Percentiles rank a stretch among this genome's conserved stretches.
These are phyloP conservation scores for Yponomeuta malinellus DNA, from an alignment of 2,888 invertebrate species.

Conservation along the genomic window DNA sequence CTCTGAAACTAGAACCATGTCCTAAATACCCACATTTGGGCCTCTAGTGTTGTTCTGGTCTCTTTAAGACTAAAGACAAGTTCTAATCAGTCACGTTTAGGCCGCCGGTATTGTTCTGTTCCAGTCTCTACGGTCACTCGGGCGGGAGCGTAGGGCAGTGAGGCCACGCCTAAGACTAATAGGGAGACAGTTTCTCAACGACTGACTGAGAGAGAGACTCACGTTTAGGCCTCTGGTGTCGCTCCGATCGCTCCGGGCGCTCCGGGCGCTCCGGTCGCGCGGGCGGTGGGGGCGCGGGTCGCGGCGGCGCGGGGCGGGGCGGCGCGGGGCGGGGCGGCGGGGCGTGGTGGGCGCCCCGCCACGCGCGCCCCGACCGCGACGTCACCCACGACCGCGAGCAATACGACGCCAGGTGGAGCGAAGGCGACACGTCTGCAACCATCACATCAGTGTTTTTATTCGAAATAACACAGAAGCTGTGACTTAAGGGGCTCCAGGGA, in stretches of 20 bases:
- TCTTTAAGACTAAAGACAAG: conserved; percentile 19
- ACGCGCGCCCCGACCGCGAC: conserved; percentile 32
- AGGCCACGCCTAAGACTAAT: too few species aligned
- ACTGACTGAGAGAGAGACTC: conserved; percentile 22
- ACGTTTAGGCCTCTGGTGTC: conserved; percentile 30
- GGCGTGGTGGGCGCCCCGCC: conserved; percentile 24
- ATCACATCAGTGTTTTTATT: too few species aligned
- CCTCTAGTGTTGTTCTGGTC: not conserved
- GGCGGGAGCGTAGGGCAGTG: conserved; percentile 3
- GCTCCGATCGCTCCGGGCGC: not conserved
- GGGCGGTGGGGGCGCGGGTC: conserved; percentile 19
- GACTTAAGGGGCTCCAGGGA: too few species aligned
- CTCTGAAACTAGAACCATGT: too few species aligned
- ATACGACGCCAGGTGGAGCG: conserved; percentile 63
- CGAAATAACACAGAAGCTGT: too few species aligned
- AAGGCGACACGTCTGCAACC: conserved; percentile 89
- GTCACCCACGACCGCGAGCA: too few species aligned
- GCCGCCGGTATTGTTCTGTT: conserved; percentile 14
- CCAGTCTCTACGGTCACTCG: not conserved
- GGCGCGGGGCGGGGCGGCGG: conserved; percentile 17
- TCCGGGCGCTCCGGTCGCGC: conserved; percentile 3
- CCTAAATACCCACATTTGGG: conserved; percentile 35
- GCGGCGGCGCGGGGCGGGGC: conserved; percentile 20
- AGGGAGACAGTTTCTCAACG: too few species aligned
- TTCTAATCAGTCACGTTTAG: conserved; percentile 30